Evolutionary conservation across 53 echinoderm and acorn worm species (phyloP).

Genomic region (Luidia sarsii): DNA sequence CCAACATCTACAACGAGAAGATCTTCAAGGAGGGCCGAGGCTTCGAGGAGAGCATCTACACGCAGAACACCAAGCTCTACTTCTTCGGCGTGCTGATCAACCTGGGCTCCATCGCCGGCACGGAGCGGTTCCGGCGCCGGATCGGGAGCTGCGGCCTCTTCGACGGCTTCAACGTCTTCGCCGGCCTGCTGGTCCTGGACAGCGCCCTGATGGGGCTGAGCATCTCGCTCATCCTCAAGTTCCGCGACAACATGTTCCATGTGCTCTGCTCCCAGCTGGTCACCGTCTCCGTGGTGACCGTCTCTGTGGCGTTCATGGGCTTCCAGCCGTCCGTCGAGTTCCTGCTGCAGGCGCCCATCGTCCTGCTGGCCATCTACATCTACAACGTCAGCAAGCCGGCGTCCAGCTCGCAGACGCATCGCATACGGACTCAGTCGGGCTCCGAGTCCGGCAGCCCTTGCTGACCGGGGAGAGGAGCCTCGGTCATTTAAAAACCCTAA

Average conservation of each 20-base stretch:
- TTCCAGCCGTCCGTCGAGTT: slow-evolving; percentile 82
- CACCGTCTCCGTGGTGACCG: slow-evolving; percentile 79
- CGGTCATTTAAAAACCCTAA: no score
- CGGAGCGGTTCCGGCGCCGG: slow-evolving; percentile 60
- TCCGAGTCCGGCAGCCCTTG: no score
- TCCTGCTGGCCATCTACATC: slow-evolving; percentile 82
- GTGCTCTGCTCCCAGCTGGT: slow-evolving; percentile 73
- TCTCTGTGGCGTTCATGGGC: slow-evolving; percentile 74
- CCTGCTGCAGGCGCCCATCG: slow-evolving; percentile 87
- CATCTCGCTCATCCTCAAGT: slow-evolving; percentile 83
- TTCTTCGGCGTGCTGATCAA: slow-evolving; percentile 90
- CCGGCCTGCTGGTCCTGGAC: slow-evolving; percentile 72
- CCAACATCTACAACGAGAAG: slow-evolving; percentile 96
- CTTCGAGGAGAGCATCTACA: slow-evolving; percentile 76
- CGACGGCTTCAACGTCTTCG: slow-evolving; percentile 75
- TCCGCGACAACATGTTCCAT: slow-evolving; percentile 97
- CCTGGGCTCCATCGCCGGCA: slow-evolving; percentile 52
- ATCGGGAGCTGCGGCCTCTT: slow-evolving; percentile 78
- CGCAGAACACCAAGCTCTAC: slow-evolving; percentile 92
- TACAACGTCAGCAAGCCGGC: slow-evolving; percentile 57
- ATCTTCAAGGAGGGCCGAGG: slow-evolving; percentile 91
- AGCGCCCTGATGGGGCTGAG: slow-evolving; percentile 79
- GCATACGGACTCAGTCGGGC: neutral
- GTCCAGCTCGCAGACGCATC: slow-evolving; percentile 3
- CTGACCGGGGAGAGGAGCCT: no score